Base-by-base conservation (phyloP, 2,888 invertebrate species). In the Lochmaea capreae region DNA sequence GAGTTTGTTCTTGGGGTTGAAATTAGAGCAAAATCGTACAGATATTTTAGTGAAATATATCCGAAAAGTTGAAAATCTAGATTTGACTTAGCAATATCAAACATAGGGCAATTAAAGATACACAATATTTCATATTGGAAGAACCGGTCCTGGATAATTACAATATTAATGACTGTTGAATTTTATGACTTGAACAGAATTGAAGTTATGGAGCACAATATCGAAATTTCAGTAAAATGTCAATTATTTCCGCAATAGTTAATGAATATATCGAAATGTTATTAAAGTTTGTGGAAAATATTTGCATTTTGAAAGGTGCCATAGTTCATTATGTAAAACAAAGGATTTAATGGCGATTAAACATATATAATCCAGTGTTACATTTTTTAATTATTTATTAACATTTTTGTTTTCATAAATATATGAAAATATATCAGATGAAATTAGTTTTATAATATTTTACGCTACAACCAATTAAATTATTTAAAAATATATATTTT, bases 241-340 rank as follows among this genome's bases (percentile, higher is more conserved):
- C 62, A 62, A 62, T 62, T 62, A 62, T 62, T 61, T 39, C 8
- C 62, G 26, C 39, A 59, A 26, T 22, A 26, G 9, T 62, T n/a
- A 42, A 62, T 62, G 62, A 39, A 62, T 62, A 42, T 62, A 62
- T 39, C 18, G 16, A 62, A 62, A 62, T 62, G 16, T 14, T 16
- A 42, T 62, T 8, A 59, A 22, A 22, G 22, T 14, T 12, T 14
- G 26, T 59, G 42, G 16, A 62, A 62, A 62, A 62, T 62, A 62
- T 62, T 39, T 42, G 11, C 16, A 16, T 52, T 52, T 16, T n/a
- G n/a, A 52, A 52, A 8, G 12, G 14, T 52, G n/a, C 5, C 14
- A 46, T 46, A 8, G 33, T 39, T 39, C 5, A 39, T 8, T 12
- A 46, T 46, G 46, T 14, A 12, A 46, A 46, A 14, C 46, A 46